A percentile compares a stretch with the other conserved stretches of the same genome.
These are phyloP conservation scores for Phaedon cochleariae DNA, from an alignment of 2,888 invertebrate genomes.

Conservation along the genomic window DNA sequence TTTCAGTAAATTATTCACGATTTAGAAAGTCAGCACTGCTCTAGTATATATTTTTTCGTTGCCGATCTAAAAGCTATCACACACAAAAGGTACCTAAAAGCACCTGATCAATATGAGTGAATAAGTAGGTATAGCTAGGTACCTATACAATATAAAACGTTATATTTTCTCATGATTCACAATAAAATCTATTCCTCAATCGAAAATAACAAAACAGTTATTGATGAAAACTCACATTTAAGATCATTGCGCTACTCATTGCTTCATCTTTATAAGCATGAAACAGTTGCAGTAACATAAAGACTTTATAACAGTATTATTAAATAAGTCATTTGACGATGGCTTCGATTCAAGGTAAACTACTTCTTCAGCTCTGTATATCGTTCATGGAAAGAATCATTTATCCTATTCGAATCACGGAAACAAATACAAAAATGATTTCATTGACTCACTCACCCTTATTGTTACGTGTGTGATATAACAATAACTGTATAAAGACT, in stretches of 20 bases:
- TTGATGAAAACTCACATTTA: neutral
- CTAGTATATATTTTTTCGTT: conserved; percentile 34
- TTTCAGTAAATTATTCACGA: conserved; percentile 45
- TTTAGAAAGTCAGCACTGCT: conserved; percentile 44
- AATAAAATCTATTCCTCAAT: neutral
- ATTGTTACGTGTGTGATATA: conserved; percentile 17
- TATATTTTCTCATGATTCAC: neutral
- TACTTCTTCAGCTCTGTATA: conserved; percentile 49
- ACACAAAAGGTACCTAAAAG: neutral
- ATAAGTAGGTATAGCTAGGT: too few species aligned
- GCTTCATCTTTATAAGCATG: conserved; percentile 43
- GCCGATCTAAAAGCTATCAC: conserved; percentile 1
- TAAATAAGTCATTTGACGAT: conserved; percentile 48
- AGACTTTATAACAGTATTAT: conserved; percentile 42
- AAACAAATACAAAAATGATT: conserved; percentile 15
- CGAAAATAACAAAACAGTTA: conserved; percentile 1
- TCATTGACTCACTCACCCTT: conserved; percentile 33
- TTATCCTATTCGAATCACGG: neutral
- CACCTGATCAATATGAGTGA: too few species aligned
- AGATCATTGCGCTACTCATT: conserved; percentile 16
- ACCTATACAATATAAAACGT: neutral
- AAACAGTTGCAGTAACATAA: conserved; percentile 28
- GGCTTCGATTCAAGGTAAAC: conserved; percentile 61
- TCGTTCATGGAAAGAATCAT: neutral
- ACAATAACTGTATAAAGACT: too few species aligned